Evolutionary conservation across 2,113 vertebrate species (phyloP).

Genomic region (Hippocampus abdominalis): DNA sequence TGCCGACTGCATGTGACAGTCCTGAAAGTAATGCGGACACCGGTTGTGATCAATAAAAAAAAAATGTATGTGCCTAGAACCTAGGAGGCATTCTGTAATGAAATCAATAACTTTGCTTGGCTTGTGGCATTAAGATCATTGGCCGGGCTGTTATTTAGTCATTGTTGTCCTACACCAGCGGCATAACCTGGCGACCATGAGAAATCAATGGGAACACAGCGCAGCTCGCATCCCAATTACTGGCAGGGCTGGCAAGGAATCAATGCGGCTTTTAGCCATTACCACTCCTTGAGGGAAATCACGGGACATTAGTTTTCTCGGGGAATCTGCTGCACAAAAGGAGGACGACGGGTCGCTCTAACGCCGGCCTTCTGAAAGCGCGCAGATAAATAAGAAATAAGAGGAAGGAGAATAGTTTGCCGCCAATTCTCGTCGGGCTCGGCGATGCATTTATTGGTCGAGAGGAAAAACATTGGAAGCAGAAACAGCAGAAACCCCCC

Average conservation of each 20-base stretch:
- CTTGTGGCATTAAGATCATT: slow-evolving; percentile 71
- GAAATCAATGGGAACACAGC: slow-evolving; percentile 68
- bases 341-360: slow-evolving; percentile 1
- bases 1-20: slow-evolving; percentile 56
- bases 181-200: slow-evolving; percentile 63
- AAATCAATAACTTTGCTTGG: slow-evolving; percentile 73
- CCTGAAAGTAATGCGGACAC: slow-evolving; percentile 64
- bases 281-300: slow-evolving; percentile 66
- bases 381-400: background rate
- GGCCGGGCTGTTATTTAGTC: slow-evolving; percentile 70
- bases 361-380: background rate
- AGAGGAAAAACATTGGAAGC: background rate
- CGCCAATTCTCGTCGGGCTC: slow-evolving; percentile 2
- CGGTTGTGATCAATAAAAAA: slow-evolving; percentile 67
- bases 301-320: slow-evolving; percentile 57
- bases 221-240: slow-evolving; percentile 71
- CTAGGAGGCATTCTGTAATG: slow-evolving; percentile 73
- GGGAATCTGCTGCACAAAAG: slow-evolving; percentile 22
- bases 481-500: too few relatives aligned
- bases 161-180: slow-evolving; percentile 65
- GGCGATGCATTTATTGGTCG: slow-evolving; percentile 23
- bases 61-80: slow-evolving; percentile 69
- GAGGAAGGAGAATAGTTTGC: slow-evolving; percentile 5
- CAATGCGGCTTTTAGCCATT: slow-evolving; percentile 68
- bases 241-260: slow-evolving; percentile 62